These are phyloP conservation scores for Corvus cornix DNA, from an alignment of 2,113 vertebrate species.

Conservation along the genomic window DNA sequence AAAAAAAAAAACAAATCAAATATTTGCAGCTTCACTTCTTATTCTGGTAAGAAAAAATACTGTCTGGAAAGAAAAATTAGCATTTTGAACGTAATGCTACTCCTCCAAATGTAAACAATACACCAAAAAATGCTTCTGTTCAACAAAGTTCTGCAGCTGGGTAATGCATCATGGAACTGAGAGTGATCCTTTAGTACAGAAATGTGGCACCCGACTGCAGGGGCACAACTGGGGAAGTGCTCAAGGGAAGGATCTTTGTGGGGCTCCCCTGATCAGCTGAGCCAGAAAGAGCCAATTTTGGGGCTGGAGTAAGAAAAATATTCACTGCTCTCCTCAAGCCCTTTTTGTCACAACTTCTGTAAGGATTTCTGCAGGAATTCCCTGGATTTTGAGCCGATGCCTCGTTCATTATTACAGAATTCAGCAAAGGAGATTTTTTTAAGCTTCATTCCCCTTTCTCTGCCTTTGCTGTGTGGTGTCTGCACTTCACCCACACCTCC, in stretches of 20 bases:
- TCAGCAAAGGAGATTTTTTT: neutral
- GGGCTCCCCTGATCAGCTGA: neutral
- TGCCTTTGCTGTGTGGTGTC: neutral
- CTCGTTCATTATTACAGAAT: neutral
- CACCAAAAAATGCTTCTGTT: constrained; percentile 49
- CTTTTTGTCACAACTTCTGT: neutral
- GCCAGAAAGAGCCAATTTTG: neutral
- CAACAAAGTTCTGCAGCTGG: no score
- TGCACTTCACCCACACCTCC: neutral
- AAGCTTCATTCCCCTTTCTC: neutral
- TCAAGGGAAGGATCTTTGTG: neutral
- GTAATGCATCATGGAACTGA: no score
- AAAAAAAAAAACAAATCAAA: constrained; percentile 67
- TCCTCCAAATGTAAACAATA: constrained; percentile 88
- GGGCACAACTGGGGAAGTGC: neutral
- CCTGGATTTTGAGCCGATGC: neutral
- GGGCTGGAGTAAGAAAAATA: neutral
- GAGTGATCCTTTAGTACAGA: no score
- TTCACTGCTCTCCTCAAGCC: neutral
- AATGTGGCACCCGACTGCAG: neutral
- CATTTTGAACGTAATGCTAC: constrained; percentile 76
- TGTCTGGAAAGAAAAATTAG: constrained; percentile 81
- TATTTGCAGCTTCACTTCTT: constrained; percentile 73
- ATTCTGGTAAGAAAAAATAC: constrained; percentile 88
- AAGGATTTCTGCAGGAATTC: neutral